phyloP scores from a whole-genome alignment of 2,113 vertebrate species.

The Cromileptes altivelis region DNA sequence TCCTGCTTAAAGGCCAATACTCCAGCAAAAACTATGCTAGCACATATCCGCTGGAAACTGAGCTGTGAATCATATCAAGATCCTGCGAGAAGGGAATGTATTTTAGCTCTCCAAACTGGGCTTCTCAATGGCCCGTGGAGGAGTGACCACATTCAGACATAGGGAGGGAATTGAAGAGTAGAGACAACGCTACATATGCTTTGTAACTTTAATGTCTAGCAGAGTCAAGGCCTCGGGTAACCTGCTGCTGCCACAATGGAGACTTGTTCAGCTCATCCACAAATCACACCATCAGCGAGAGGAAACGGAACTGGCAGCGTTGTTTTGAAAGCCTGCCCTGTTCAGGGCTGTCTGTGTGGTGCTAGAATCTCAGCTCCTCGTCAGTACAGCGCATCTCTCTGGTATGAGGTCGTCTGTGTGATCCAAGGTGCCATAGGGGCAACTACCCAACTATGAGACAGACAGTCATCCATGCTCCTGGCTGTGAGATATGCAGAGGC shows the following conservation, averaged over 20 bases:
- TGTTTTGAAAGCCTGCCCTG: slow-evolving; percentile 67
- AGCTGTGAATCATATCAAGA: slow-evolving; percentile 77
- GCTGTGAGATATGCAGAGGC: slow-evolving; percentile 64
- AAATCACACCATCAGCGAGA: slow-evolving; percentile 62
- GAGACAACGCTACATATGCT: neutral
- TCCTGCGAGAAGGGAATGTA: slow-evolving; percentile 54
- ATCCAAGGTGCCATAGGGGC: slow-evolving; percentile 73
- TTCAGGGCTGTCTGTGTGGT: slow-evolving; percentile 69
- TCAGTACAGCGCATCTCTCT: slow-evolving; percentile 75
- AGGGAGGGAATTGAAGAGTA: slow-evolving; percentile 7
- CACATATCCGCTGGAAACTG: slow-evolving; percentile 65
- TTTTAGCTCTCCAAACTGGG: slow-evolving; percentile 46
- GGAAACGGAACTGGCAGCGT: slow-evolving; percentile 56
- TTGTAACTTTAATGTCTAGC: neutral
- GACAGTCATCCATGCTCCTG: slow-evolving; percentile 57
- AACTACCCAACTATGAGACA: slow-evolving; percentile 41
- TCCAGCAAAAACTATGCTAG: slow-evolving; percentile 41
- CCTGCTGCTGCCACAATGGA: slow-evolving; percentile 44
- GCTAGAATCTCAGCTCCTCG: slow-evolving; percentile 59
- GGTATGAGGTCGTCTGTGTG: slow-evolving; percentile 74
- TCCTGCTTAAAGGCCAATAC: slow-evolving; percentile 56
- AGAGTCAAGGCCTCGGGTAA: slow-evolving; percentile 20
- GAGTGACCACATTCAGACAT: neutral
- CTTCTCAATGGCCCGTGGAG: slow-evolving; percentile 1
- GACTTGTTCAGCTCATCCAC: slow-evolving; percentile 39